These are phyloP conservation scores for Pocillopora verrucosa DNA, from an alignment of 64 coral and sea anemone species.

Conservation along the genomic window DNA sequence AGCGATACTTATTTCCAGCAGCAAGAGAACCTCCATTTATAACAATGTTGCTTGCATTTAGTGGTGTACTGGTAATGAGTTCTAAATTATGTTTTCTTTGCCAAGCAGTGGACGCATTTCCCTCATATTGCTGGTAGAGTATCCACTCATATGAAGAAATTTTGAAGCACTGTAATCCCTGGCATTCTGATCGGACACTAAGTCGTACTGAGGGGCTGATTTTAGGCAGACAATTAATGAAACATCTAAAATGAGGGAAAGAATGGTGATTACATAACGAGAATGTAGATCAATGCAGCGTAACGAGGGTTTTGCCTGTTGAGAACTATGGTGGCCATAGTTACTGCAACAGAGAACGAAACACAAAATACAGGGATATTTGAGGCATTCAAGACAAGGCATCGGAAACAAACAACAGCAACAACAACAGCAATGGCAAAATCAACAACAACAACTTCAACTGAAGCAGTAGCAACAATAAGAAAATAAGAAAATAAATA, in stretches of 20 bases:
- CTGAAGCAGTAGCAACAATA: too few relatives aligned
- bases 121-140: not conserved
- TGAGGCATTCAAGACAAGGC: too few relatives aligned
- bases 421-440: too few relatives aligned
- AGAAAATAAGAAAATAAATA: too few relatives aligned
- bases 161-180: not conserved
- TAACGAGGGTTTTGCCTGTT: too few relatives aligned
- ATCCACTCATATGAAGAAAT: not conserved
- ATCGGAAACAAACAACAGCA: too few relatives aligned
- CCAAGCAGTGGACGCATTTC: not conserved
- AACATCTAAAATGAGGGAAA: not conserved
- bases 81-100: not conserved
- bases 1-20: not conserved
- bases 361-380: too few relatives aligned
- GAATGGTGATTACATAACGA: too few relatives aligned
- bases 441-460: too few relatives aligned
- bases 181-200: not conserved
- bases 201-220: not conserved
- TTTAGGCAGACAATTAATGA: not conserved
- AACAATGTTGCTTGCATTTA: not conserved
- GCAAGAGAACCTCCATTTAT: not conserved
- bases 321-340: too few relatives aligned
- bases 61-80: not conserved
- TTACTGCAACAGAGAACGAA: too few relatives aligned
- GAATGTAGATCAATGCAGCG: too few relatives aligned